Base-by-base conservation (phyloP, 2,113 vertebrate species). In the Leuciscus idus region DNA sequence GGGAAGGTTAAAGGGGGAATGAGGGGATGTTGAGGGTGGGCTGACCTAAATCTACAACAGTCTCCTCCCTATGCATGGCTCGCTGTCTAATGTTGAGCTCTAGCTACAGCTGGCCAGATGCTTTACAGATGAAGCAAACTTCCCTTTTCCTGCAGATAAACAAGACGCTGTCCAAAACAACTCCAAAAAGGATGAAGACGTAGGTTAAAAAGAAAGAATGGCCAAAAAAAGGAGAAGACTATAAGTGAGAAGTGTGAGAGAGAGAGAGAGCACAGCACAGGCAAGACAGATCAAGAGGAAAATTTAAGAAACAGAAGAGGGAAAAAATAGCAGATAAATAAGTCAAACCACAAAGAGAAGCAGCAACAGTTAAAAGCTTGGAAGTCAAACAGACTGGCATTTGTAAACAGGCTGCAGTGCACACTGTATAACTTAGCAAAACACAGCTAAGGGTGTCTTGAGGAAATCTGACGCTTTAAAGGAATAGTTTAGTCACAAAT, bases 31-130 rank as follows among this genome's bases (percentile, higher is more conserved):
- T 62, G 76, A 70, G 86, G 75, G 84, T 68, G 82, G 84, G 73
- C 46, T 91, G 90, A 92, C 89, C 90, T 90, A 92, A 87, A 91
- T 93, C 85, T 79, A 21, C 23, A 81, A 57, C 59, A 73, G 48
- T n/a, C 80, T 62, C 57, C 73, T 89, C 84, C 57, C 55, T 73
- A 85, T 73, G 33, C 33, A 33, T 33, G 68, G 84, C 83, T 86
- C 59, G 66, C 66, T 72, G n/a, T 43, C 80, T 28, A 17, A 81
- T 61, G 43, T 73, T 36, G 15, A 82, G 48, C 21, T 83, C 30
- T 39, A 64, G 57, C 74, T 21, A 84, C 84, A 85, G 76, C 74
- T 73, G 75, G 74, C 83, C 90, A 91, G 90, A 88, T 91, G 92
- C 68, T 46, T 77, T 19, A 55, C 89, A 91, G 88, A 91, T 90